Base-by-base conservation (phyloP, 2,113 vertebrate genomes). In the Hippocampus barbouri region DNA sequence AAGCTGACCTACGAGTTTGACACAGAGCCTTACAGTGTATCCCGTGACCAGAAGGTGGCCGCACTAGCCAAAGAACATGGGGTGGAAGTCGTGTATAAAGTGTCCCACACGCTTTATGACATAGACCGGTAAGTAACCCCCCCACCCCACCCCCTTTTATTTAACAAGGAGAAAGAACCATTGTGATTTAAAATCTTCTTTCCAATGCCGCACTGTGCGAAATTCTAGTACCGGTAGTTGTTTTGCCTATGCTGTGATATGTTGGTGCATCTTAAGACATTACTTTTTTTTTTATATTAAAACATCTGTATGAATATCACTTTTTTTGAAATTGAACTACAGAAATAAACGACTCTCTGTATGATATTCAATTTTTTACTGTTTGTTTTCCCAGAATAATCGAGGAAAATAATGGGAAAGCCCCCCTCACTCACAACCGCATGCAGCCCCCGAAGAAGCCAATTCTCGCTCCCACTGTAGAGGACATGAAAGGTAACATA, bases 31-130 rank as follows among this genome's bases (percentile, higher is more conserved):
- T 85, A 86, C 43, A 80, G 89, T 40, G 72, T 67, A 72, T 77
- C 11, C 43, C 75, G 87, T 0, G 93, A 93, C 59, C 43, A 82
- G 0, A 68, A 71, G 0, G 74, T 92, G 62, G 80, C 76, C 0
- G 2, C 64, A 2, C 49, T 94, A 64, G 90, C 90, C 1, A 60
- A 86, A 61, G 80, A 79, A 45, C 78, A 77, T 0, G 43, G 75
- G 0, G 82, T 93, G 0, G 73, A 92, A 69, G 89, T 93, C 72
- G 61, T 89, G 30, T 88, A 80, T 74, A 89, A 88, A 75, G 81
- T 91, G 51, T 93, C 90, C 43, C 90, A 94, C 79, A 93, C 89
- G 1, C 80, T 89, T 3, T 90, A 91, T 56, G 69, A 92, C 53
- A 86, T 83, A 1, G 71, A 93, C 25, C 89, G 90, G 87, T 92